phyloP scores from a whole-genome alignment of 1,140 invertebrate genomes.

The Ptiloglossa arizonensis region DNA sequence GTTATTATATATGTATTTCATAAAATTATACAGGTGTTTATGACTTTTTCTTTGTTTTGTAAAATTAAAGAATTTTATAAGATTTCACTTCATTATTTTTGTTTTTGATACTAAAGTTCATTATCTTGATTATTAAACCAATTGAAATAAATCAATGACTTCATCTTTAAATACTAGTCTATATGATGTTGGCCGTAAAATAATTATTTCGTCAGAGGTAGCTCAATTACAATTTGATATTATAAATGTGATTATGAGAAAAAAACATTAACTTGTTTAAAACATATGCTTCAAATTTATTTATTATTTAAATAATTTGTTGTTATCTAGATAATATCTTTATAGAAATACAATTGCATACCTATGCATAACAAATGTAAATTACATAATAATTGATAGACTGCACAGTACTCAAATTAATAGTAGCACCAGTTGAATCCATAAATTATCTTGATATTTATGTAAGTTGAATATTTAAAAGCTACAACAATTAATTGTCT shows the following conservation, averaged over 20 bases:
- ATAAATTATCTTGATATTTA: background rate
- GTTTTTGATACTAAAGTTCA: too few relatives aligned
- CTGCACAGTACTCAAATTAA: constrained; percentile 25
- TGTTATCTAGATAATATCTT: constrained; percentile 23
- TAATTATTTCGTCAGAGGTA: background rate
- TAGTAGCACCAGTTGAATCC: constrained; percentile 7
- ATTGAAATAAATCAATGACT: background rate
- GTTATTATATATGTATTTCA: constrained; percentile 18
- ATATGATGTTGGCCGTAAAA: constrained; percentile 27
- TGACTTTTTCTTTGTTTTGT: constrained; percentile 9
- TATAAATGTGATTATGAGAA: constrained; percentile 6
- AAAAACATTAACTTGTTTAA: background rate
- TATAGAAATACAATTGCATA: constrained; percentile 17
- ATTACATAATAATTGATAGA: constrained; percentile 18
- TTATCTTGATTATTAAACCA: background rate
- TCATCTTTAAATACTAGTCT: constrained; percentile 26
- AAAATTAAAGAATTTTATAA: constrained; percentile 5
- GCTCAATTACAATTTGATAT: constrained; percentile 14
- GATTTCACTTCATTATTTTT: constrained; percentile 9
- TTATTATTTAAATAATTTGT: constrained; percentile 26
- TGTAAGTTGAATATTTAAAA: constrained; percentile 4
- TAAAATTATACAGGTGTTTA: constrained; percentile 10
- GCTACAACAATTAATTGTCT: constrained; percentile 15
- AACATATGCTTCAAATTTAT: background rate
- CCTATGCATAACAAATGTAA: constrained; percentile 22